These are phyloP conservation scores for Notothenia rossii DNA, from an alignment of 2,113 vertebrate genomes.

Conservation along the genomic window DNA sequence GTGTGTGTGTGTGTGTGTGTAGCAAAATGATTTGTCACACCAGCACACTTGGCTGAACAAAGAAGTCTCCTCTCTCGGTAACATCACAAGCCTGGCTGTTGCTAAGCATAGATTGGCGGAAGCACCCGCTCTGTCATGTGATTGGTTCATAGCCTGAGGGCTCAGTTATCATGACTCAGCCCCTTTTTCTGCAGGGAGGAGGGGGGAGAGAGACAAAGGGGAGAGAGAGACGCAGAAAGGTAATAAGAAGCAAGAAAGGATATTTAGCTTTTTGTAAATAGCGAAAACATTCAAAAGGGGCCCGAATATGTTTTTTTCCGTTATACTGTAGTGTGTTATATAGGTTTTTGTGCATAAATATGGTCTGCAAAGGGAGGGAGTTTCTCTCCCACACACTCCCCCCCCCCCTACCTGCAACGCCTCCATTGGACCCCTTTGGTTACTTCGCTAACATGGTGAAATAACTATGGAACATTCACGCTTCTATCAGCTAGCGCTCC, in stretches of 20 bases:
- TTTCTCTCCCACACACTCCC: too few relatives aligned
- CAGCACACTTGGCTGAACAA: slow-evolving; percentile 73
- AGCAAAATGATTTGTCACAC: slow-evolving; percentile 69
- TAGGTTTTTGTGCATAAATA: too few relatives aligned
- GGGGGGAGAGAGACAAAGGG: neutral
- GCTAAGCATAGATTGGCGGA: slow-evolving; percentile 50
- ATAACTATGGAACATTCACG: too few relatives aligned
- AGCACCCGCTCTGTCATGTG: slow-evolving; percentile 46
- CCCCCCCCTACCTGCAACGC: too few relatives aligned
- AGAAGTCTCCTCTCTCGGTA: slow-evolving; percentile 55
- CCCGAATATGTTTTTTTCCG: too few relatives aligned
- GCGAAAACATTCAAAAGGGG: neutral
- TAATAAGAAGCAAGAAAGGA: neutral
- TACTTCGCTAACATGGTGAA: too few relatives aligned
- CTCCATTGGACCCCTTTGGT: too few relatives aligned
- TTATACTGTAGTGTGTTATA: too few relatives aligned
- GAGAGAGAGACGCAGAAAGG: neutral
- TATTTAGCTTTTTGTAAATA: neutral
- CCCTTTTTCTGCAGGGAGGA: slow-evolving; percentile 49
- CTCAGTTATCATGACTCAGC: slow-evolving; percentile 72
- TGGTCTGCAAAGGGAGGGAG: too few relatives aligned
- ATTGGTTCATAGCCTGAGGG: slow-evolving; percentile 62
- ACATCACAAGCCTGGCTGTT: slow-evolving; percentile 38
- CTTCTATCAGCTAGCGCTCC: too few relatives aligned
- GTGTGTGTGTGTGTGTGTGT: slow-evolving; percentile 18